A percentile compares a stretch with the other conserved stretches of the same genome.
phyloP scores from a whole-genome alignment of 2,888 invertebrate species.

The Spicauda simplicius region DNA sequence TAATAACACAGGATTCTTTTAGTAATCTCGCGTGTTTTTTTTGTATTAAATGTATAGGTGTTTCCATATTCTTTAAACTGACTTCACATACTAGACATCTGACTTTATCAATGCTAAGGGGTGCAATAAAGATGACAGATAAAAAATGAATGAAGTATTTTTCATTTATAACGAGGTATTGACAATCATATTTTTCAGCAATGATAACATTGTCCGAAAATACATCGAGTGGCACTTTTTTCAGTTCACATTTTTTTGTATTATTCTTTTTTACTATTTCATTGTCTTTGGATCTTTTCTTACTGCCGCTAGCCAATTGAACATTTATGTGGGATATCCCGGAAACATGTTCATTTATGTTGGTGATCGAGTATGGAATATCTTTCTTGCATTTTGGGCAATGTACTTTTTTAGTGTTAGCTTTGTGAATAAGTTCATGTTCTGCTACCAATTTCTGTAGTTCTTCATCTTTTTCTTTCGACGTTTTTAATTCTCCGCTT shows the following conservation, averaged over 20 bases:
- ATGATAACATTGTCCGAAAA: slow-evolving; percentile 41
- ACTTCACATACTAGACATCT: slow-evolving; percentile 47
- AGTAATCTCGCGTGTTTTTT: slow-evolving; percentile 40
- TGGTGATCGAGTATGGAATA: not conserved
- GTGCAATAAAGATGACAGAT: too few relatives aligned
- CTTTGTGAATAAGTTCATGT: not conserved
- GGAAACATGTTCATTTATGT: not conserved
- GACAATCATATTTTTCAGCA: slow-evolving; percentile 17
- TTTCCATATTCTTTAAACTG: not conserved
- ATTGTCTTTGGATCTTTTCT: slow-evolving; percentile 40
- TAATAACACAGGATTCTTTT: slow-evolving; percentile 43
- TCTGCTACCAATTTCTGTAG: not conserved
- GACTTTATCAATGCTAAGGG: not conserved
- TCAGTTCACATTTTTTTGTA: slow-evolving; percentile 31
- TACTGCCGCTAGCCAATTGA: not conserved
- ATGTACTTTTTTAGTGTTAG: not conserved
- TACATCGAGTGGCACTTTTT: slow-evolving; percentile 23
- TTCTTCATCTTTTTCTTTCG: not conserved
- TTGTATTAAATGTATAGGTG: too few relatives aligned
- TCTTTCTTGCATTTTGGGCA: not conserved
- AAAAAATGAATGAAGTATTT: slow-evolving; percentile 50
- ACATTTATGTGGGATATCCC: too few relatives aligned
- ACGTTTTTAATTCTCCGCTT: not conserved
- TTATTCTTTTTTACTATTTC: slow-evolving; percentile 19
- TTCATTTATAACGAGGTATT: slow-evolving; percentile 50